Percentiles rank a stretch among this genome's conserved stretches.
Conservation (phyloP, 2,888 invertebrate genomes). For the Sycophila texana region DNA sequence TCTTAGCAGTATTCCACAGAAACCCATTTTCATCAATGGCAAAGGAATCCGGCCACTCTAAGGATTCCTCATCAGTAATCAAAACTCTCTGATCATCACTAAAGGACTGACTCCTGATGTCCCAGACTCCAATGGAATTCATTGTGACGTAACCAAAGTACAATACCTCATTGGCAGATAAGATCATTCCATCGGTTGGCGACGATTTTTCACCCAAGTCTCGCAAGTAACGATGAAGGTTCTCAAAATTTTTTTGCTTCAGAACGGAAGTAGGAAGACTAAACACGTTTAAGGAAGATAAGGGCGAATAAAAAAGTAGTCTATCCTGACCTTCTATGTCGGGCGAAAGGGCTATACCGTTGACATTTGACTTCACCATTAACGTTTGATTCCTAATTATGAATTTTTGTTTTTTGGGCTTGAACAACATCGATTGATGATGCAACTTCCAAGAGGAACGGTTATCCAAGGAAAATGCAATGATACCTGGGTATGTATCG, state of each 20-base stretch:
- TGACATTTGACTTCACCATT: conserved; percentile 79
- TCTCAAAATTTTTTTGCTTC: conserved; percentile 66
- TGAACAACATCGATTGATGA: conserved; percentile 82
- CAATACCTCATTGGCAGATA: not conserved
- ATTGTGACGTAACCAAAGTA: not conserved
- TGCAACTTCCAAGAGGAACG: conserved; percentile 85
- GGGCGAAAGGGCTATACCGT: conserved; percentile 85
- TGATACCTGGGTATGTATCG: conserved; percentile 82
- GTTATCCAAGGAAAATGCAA: conserved; percentile 82
- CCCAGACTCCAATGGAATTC: conserved; percentile 84
- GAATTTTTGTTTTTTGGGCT: conserved; percentile 79
- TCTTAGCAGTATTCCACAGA: conserved; percentile 82
- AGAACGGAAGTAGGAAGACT: conserved; percentile 80
- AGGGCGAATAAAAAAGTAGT: conserved; percentile 81
- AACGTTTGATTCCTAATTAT: conserved; percentile 80
- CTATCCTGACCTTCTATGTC: conserved; percentile 63
- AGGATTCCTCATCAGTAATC: conserved; percentile 80
- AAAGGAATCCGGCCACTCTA: conserved; percentile 86
- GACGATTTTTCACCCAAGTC: not conserved
- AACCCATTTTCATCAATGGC: conserved; percentile 82
- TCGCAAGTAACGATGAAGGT: conserved; percentile 49
- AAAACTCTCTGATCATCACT: conserved; percentile 77
- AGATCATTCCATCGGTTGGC: not conserved
- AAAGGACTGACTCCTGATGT: conserved; percentile 72
- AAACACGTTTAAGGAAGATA: conserved; percentile 83